A percentile compares a stretch with the other conserved stretches of the same genome.
phyloP scores from a whole-genome alignment of 2,888 invertebrate species.

The Archips crataeganus region DNA sequence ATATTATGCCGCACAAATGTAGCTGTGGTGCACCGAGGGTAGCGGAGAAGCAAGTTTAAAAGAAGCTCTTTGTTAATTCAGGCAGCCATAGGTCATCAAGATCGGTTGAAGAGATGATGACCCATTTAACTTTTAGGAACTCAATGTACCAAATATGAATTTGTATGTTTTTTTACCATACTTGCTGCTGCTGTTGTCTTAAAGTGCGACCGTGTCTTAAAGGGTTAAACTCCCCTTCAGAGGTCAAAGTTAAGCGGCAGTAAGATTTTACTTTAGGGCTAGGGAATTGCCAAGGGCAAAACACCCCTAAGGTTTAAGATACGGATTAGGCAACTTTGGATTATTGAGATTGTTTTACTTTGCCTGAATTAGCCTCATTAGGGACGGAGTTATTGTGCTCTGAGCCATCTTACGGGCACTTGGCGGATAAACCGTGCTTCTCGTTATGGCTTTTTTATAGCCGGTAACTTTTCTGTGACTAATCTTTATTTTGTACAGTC shows the following conservation, averaged over 20 bases:
- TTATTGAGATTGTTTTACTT: conserved; percentile 68
- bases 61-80: too few relatives aligned
- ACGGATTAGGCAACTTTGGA: conserved; percentile 59
- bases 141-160: too few relatives aligned
- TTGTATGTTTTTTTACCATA: not conserved
- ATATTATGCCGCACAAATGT: too few relatives aligned
- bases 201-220: conserved; percentile 4
- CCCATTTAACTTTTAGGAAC: too few relatives aligned
- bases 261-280: conserved; percentile 54
- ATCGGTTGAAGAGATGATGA: too few relatives aligned
- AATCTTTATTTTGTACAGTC: too few relatives aligned
- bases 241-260: conserved; percentile 55
- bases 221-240: conserved; percentile 32
- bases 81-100: too few relatives aligned
- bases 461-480: not conserved
- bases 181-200: not conserved
- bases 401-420: conserved; percentile 13
- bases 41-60: too few relatives aligned
- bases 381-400: conserved; percentile 26
- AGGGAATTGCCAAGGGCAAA: conserved; percentile 53
- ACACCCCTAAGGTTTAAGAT: conserved; percentile 55
- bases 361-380: conserved; percentile 46
- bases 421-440: conserved; percentile 3
- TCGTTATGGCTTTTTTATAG: conserved; percentile 7
- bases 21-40: too few relatives aligned